Percentiles rank a stretch among this genome's conserved stretches.
These are phyloP conservation scores for Solea solea DNA, from an alignment of 2,113 vertebrate genomes.

Conservation along the genomic window DNA sequence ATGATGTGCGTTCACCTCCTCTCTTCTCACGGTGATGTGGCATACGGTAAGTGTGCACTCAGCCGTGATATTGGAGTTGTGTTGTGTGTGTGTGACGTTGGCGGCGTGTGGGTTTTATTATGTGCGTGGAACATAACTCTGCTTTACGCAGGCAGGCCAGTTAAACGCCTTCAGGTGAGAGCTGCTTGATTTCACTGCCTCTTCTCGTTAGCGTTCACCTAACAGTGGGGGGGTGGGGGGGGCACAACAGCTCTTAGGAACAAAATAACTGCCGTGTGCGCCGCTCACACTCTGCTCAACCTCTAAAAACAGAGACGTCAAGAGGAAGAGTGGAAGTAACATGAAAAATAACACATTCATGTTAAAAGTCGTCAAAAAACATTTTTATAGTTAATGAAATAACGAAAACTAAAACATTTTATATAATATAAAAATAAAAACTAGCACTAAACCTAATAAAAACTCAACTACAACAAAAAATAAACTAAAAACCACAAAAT, in stretches of 20 bases:
- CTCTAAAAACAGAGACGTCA: not conserved
- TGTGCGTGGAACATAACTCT: not conserved
- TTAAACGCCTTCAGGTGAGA: conserved; percentile 17
- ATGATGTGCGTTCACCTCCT: not conserved
- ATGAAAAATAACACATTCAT: no score
- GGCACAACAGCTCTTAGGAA: not conserved
- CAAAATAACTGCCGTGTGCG: not conserved
- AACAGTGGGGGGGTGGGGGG: not conserved
- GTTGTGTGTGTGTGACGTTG: not conserved
- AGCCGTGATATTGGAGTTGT: not conserved
- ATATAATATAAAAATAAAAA: no score
- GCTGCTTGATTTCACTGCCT: not conserved
- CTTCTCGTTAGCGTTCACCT: not conserved
- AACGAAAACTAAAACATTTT: no score
- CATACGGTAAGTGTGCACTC: not conserved
- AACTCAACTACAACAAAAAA: no score
- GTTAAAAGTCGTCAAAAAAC: no score
- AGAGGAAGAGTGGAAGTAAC: no score
- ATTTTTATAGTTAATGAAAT: no score
- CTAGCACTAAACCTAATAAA: no score
- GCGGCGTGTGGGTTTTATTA: not conserved
- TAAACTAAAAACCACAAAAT: no score
- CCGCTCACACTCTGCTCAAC: not conserved
- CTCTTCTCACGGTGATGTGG: not conserved
- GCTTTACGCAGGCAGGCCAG: not conserved